Evolutionary conservation across 2,888 invertebrate genomes (phyloP).

Genomic region (Lasioglossum vierecki): DNA sequence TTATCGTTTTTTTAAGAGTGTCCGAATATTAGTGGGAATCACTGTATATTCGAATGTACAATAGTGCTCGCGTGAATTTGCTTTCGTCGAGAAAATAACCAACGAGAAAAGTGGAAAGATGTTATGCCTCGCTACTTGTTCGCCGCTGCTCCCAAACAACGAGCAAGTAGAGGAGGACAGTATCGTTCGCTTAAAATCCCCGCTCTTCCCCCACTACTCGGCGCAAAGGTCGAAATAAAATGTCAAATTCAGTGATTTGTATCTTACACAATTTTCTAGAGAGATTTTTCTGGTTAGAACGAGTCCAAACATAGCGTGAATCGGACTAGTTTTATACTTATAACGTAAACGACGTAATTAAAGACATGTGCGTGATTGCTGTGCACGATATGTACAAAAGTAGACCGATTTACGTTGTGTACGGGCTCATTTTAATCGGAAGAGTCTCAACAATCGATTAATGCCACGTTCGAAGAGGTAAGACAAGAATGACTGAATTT

Average conservation of each 20-base stretch:
- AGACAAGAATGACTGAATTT: neutral
- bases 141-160: neutral
- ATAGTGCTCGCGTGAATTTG: no score
- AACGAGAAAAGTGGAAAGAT: neutral
- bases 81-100: no score
- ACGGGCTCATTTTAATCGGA: neutral
- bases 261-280: neutral
- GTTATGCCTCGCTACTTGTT: neutral
- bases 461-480: neutral
- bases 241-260: neutral
- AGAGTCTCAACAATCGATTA: neutral
- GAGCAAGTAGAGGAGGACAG: neutral
- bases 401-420: neutral
- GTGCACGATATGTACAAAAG: neutral
- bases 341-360: neutral
- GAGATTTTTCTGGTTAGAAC: neutral
- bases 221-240: neutral
- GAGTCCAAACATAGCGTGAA: neutral
- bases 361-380: neutral
- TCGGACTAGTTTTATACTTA: neutral
- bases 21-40: no score
- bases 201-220: no score
- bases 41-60: slow-evolving; percentile 12
- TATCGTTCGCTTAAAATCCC: neutral
- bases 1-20: no score